Evolutionary conservation across 2,888 invertebrate genomes (phyloP).

Genomic region (Agrotis puta): DNA sequence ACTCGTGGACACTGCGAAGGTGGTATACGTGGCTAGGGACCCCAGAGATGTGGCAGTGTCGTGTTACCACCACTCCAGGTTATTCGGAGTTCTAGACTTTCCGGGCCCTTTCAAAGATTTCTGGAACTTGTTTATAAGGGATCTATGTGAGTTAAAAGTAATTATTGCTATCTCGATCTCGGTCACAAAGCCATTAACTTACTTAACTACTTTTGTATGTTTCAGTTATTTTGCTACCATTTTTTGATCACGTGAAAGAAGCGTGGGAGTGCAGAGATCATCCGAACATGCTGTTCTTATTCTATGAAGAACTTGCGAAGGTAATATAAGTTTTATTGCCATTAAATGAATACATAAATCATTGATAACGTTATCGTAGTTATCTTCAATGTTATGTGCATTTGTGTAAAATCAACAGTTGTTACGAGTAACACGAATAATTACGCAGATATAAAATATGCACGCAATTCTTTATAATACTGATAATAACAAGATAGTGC

Average conservation of each 20-base stretch:
- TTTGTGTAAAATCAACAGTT: too few relatives aligned
- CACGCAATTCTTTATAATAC: too few relatives aligned
- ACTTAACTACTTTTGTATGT: not conserved
- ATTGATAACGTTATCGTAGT: too few relatives aligned
- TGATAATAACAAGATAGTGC: too few relatives aligned
- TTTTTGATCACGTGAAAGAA: constrained; percentile 94
- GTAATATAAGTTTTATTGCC: constrained; percentile 73
- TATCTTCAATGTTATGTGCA: too few relatives aligned
- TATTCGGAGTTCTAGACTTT: constrained; percentile 89
- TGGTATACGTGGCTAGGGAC: constrained; percentile 95
- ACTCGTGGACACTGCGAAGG: constrained; percentile 86
- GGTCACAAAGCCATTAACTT: too few relatives aligned
- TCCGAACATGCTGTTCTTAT: constrained; percentile 93
- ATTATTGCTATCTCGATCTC: not conserved
- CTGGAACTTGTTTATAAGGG: constrained; percentile 92
- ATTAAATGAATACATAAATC: too few relatives aligned
- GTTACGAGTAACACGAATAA: too few relatives aligned
- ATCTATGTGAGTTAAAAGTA: constrained; percentile 87
- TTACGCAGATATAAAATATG: too few relatives aligned
- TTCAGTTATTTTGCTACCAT: constrained; percentile 86
- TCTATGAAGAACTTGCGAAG: constrained; percentile 94
- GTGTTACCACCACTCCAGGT: constrained; percentile 92
- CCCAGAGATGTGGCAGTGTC: constrained; percentile 96
- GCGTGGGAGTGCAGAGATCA: constrained; percentile 92
- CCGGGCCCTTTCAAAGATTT: constrained; percentile 91